Evolutionary conservation across 2,888 invertebrate species (phyloP).

Genomic region (Anthrax anthrax): DNA sequence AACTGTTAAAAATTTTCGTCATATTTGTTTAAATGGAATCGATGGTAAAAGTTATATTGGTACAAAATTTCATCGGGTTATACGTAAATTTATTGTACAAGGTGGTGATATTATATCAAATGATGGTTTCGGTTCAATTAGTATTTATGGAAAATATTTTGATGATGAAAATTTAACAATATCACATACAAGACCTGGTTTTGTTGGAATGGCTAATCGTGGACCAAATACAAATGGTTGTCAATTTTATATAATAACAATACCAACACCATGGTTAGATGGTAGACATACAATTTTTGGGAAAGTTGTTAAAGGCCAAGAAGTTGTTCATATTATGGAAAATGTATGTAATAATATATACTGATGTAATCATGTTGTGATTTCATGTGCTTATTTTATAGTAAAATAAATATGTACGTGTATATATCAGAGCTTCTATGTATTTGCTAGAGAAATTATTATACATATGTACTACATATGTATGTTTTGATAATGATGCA

Average conservation of each 20-base stretch:
- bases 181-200: slow-evolving; percentile 67
- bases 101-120: slow-evolving; percentile 69
- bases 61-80: slow-evolving; percentile 68
- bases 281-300: slow-evolving; percentile 81
- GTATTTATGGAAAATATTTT: slow-evolving; percentile 74
- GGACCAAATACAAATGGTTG: slow-evolving; percentile 85
- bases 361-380: too few species aligned
- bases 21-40: slow-evolving; percentile 62
- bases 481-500: too few species aligned
- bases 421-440: too few species aligned
- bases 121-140: slow-evolving; percentile 71
- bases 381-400: too few species aligned
- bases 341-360: slow-evolving; percentile 34
- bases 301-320: slow-evolving; percentile 67
- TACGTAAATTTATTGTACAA: slow-evolving; percentile 85
- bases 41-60: slow-evolving; percentile 65
- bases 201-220: slow-evolving; percentile 84
- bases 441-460: too few species aligned
- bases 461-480: too few species aligned
- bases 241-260: slow-evolving; percentile 88
- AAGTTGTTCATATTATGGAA: slow-evolving; percentile 70
- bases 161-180: slow-evolving; percentile 75
- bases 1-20: slow-evolving; percentile 73
- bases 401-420: neutral
- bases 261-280: slow-evolving; percentile 77